Base-by-base conservation (phyloP, 2,797 vertebrate genomes). In the Zonotrichia albicollis region DNA sequence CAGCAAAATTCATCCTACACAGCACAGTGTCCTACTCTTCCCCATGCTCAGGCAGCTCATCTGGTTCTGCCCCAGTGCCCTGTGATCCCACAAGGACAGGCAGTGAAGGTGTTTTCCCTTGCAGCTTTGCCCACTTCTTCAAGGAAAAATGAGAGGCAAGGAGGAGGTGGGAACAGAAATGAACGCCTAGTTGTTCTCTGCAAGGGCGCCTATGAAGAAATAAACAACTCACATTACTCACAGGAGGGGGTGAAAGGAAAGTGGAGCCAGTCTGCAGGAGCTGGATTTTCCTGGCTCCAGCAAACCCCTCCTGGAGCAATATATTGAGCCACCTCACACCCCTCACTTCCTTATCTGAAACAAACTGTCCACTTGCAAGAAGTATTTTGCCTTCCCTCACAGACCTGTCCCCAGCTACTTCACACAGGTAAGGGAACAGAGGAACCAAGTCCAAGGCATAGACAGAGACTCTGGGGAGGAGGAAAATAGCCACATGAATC, bases 221-320 rank as follows among this genome's bases (percentile, higher is more conserved):
- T 95, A 95, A 96, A 96, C 86, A 95, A 93, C 87, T 87, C 27
- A 16, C 81, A 86, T 89, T 89, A 87, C 82, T 95, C 90, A 89
- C 84, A 89, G 90, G 87, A 91, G 79, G 87, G 79, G 93, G 75
- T 92, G 89, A 96, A 87, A 85, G 79, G 40, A 84, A 94, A 95
- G 76, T 48, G 85, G 66, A 96, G 81, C 58, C 89, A 75, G 78
- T 68, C 84, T 80, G 90, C 75, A 84, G 26, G 1, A 85, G 81
- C 75, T 85, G 70, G 68, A 90, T 96, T 96, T 94, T 95, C 87
- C 95, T 91, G 92, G 93, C 95, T 92, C 70, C 43, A 48, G 58
- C 29, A 87, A 90, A 46, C 32, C 67, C 75, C 61, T 94, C 32
- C 58, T 81, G 61, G 42, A 92, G 68, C 67, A 84, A 84, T 25